Evolutionary conservation across 2,797 vertebrate genomes (phyloP).

Genomic region (Melanotaenia maccullochi): DNA sequence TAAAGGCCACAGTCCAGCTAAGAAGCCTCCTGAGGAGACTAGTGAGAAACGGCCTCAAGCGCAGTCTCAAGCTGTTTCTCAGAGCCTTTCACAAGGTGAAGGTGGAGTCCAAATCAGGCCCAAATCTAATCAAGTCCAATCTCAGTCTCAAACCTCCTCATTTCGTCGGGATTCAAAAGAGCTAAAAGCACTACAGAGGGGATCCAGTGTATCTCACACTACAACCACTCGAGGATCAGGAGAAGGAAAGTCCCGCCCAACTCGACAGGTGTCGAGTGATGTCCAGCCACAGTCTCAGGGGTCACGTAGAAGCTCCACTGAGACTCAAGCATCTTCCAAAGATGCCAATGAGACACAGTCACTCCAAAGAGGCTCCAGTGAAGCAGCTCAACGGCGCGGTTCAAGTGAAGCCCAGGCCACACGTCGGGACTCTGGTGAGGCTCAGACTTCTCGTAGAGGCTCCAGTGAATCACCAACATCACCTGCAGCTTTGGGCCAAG

Average conservation of each 20-base stretch:
- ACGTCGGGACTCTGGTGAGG: conserved; percentile 46
- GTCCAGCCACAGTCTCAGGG: conserved; percentile 58
- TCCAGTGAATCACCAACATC: conserved; percentile 78
- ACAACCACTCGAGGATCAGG: conserved; percentile 33
- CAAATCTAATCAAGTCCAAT: conserved; percentile 61
- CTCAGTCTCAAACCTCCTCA: conserved; percentile 43
- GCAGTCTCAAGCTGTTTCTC: conserved; percentile 44
- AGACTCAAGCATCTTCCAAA: conserved; percentile 55
- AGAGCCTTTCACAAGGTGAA: conserved; percentile 26
- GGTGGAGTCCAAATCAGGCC: conserved; percentile 52
- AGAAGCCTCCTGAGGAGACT: conserved; percentile 34
- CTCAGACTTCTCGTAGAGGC: conserved; percentile 63
- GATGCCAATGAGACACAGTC: conserved; percentile 57
- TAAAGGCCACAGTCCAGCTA: conserved; percentile 32
- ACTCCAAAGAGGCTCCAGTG: conserved; percentile 65
- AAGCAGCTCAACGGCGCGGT: conserved; percentile 57
- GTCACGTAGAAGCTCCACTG: conserved; percentile 62
- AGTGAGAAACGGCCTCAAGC: conserved; percentile 42
- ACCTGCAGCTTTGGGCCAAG: conserved; percentile 91
- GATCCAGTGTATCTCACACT: conserved; percentile 50
- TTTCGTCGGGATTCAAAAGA: conserved; percentile 66
- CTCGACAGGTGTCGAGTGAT: conserved; percentile 61
- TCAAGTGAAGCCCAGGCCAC: conserved; percentile 57
- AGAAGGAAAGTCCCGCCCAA: conserved; percentile 50
- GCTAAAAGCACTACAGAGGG: conserved; percentile 56